Percentiles rank a stretch among this genome's conserved stretches.
Evolutionary conservation across 2,113 vertebrate species (phyloP).

Genomic region (Pomatostomus ruficeps): DNA sequence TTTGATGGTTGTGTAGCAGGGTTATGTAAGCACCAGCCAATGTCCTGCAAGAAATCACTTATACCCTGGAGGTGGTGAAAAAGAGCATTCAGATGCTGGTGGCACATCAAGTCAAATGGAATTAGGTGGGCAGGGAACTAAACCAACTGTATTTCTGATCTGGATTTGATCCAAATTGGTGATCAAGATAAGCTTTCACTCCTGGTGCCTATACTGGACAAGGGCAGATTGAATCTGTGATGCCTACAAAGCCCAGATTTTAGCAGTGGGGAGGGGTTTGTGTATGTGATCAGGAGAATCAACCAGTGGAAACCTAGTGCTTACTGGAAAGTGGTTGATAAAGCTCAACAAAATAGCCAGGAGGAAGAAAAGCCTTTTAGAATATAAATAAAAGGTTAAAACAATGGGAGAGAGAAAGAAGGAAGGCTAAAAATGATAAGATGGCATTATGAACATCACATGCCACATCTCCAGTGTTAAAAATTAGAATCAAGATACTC

Average conservation of each 20-base stretch:
- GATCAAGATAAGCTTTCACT: not conserved
- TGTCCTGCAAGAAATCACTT: not conserved
- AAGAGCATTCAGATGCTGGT: not conserved
- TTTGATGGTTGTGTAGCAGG: not conserved
- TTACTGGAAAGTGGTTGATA: not conserved
- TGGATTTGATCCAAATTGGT: not conserved
- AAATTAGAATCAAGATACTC: not conserved
- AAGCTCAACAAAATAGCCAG: not conserved
- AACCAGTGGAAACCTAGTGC: not conserved
- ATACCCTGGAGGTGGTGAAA: not conserved
- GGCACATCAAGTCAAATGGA: not conserved
- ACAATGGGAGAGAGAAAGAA: not conserved
- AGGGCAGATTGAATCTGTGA: not conserved
- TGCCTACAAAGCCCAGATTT: not conserved
- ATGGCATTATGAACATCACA: not conserved
- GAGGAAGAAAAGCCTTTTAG: not conserved
- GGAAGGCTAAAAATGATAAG: not conserved
- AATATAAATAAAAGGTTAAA: not conserved
- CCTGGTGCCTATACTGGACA: not conserved
- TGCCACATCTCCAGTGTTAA: not conserved
- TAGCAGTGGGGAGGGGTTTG: fast-evolving
- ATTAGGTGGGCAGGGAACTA: not conserved
- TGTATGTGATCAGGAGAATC: not conserved
- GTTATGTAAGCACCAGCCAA: not conserved
- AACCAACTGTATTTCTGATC: not conserved